phyloP scores from a whole-genome alignment of 2,888 invertebrate genomes.

The Scaptomyza parva region DNA sequence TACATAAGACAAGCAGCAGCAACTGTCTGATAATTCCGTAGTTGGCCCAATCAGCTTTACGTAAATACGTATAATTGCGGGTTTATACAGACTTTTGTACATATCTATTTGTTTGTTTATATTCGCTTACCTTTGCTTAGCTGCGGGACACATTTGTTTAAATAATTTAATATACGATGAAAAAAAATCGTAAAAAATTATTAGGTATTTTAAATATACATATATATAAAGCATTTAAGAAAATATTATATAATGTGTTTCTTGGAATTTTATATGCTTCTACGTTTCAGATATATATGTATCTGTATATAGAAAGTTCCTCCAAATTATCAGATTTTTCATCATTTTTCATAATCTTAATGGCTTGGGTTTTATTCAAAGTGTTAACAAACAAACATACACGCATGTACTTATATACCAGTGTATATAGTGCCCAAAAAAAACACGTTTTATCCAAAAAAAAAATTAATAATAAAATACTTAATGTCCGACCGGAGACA shows the following conservation, averaged over 20 bases:
- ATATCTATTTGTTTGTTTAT: slow-evolving; percentile 1
- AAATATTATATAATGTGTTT: too few relatives aligned
- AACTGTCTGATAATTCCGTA: slow-evolving; percentile 43
- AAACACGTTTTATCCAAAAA: slow-evolving; percentile 67
- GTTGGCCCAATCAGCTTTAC: slow-evolving; percentile 22
- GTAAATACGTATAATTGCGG: background rate
- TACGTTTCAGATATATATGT: too few relatives aligned
- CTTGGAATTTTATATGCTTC: too few relatives aligned
- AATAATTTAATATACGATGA: slow-evolving; percentile 50
- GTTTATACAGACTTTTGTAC: background rate
- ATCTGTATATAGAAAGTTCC: background rate
- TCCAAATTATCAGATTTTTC: background rate
- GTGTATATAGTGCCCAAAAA: slow-evolving; percentile 13
- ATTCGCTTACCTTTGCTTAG: slow-evolving; percentile 30
- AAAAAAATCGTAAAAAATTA: too few relatives aligned
- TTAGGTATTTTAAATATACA: too few relatives aligned
- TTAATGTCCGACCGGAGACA: slow-evolving; percentile 29
- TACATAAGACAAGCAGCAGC: background rate
- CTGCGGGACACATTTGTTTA: slow-evolving; percentile 67
- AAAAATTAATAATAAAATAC: slow-evolving; percentile 1
- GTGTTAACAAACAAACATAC: slow-evolving; percentile 39
- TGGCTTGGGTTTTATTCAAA: slow-evolving; percentile 6
- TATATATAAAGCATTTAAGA: too few relatives aligned
- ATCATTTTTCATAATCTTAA: slow-evolving; percentile 13
- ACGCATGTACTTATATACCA: slow-evolving; percentile 25